Percentiles rank a stretch among this genome's conserved stretches.
These are phyloP conservation scores for Capitulum mitella DNA, from an alignment of 2,888 invertebrate genomes.

Conservation along the genomic window DNA sequence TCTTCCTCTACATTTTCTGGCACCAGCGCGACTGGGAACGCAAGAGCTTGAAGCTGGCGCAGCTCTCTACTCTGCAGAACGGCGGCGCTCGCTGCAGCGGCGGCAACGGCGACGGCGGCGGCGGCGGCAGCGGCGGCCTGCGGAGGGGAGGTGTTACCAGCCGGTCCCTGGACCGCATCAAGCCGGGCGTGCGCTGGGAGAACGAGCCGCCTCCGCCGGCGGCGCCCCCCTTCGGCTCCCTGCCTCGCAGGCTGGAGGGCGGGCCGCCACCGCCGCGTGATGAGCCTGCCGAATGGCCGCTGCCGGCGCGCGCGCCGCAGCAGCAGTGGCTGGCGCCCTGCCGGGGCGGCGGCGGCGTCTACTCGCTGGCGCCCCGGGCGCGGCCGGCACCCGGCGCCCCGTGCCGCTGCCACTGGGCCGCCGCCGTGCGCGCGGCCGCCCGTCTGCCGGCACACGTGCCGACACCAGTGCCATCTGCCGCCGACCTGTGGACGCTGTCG, in stretches of 20 bases:
- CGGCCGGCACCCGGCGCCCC: neutral
- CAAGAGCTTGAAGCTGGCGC: neutral
- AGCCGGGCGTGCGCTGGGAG: neutral
- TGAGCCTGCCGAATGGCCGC: too few relatives aligned
- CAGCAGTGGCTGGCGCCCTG: neutral
- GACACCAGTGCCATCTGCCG: neutral
- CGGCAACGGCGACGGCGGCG: too few relatives aligned
- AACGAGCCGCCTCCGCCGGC: neutral
- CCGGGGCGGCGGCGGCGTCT: neutral
- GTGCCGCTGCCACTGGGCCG: neutral
- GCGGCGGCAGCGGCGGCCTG: neutral
- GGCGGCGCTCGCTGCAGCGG: too few relatives aligned
- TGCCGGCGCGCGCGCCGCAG: too few relatives aligned
- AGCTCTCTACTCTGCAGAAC: neutral
- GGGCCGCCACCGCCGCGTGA: too few relatives aligned
- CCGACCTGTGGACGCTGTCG: conserved; percentile 5
- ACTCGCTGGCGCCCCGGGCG: neutral
- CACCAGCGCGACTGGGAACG: conserved; percentile 9
- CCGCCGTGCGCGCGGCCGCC: neutral
- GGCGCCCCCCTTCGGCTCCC: neutral
- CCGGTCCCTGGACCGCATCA: neutral
- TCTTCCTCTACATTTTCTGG: conserved; percentile 13
- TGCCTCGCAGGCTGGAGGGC: too few relatives aligned
- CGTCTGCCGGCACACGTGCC: neutral
- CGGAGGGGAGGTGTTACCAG: neutral